Evolutionary conservation across 2,113 vertebrate genomes (phyloP).

Genomic region (Sorex fumeus): DNA sequence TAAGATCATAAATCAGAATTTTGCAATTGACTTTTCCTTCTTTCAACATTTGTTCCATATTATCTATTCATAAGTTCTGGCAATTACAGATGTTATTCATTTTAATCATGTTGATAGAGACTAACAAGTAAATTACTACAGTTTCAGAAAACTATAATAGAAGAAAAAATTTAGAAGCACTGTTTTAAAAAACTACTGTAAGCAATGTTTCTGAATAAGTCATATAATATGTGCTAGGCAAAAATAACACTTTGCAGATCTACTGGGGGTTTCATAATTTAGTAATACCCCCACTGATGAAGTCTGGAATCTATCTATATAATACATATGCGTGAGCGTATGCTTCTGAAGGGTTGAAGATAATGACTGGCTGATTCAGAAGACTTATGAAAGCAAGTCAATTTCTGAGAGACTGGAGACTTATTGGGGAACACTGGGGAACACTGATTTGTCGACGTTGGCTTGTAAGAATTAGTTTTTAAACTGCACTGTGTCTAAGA

Average conservation of each 20-base stretch:
- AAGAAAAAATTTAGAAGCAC: too few species aligned
- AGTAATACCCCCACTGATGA: background rate
- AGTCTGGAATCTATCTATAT: background rate
- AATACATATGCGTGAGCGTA: accelerated
- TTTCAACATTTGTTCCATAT: background rate
- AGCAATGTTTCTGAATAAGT: too few species aligned
- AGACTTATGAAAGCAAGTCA: background rate
- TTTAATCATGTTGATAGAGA: background rate
- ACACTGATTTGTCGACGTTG: too few species aligned
- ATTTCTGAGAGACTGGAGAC: background rate
- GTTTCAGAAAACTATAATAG: background rate
- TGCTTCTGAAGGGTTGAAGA: background rate
- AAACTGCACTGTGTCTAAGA: background rate
- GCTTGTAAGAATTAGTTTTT: background rate
- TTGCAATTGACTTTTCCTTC: background rate
- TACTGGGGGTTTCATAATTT: background rate
- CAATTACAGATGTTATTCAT: background rate
- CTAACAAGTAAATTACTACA: background rate
- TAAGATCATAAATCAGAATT: background rate
- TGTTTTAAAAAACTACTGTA: too few species aligned
- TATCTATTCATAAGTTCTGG: background rate
- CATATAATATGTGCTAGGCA: background rate
- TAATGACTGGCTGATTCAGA: background rate
- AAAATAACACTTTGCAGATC: background rate
- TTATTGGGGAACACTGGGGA: background rate